Conservation (phyloP, 2,113 vertebrate genomes). For the Saccopteryx bilineata region DNA sequence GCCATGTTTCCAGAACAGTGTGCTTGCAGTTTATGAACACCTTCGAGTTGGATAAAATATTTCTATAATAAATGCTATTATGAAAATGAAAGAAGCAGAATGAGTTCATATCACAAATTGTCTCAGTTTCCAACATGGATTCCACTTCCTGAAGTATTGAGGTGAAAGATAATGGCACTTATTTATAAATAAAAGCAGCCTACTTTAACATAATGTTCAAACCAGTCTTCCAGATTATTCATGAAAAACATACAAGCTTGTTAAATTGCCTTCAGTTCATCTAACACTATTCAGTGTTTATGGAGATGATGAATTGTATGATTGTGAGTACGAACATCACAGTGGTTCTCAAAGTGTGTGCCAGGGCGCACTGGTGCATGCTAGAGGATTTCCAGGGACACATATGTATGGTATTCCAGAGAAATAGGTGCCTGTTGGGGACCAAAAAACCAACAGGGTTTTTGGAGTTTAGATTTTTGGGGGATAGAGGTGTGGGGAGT, state of each 20-base stretch:
- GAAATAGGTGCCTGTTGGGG: too few relatives aligned
- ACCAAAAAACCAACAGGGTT: too few relatives aligned
- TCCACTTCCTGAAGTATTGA: not conserved
- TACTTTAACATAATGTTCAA: conserved; percentile 10
- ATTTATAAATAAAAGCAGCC: not conserved
- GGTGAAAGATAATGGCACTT: not conserved
- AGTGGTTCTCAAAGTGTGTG: too few relatives aligned
- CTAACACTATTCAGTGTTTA: conserved; percentile 25
- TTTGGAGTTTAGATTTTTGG: too few relatives aligned
- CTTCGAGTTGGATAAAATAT: not conserved
- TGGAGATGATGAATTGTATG: not conserved
- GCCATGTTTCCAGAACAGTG: not conserved
- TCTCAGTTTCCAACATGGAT: conserved; percentile 29
- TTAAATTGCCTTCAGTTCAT: not conserved
- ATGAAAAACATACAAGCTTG: not conserved
- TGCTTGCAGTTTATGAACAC: not conserved
- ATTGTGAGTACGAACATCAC: not conserved
- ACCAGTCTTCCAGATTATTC: not conserved
- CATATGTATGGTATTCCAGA: too few relatives aligned
- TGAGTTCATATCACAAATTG: not conserved
- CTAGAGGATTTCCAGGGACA: too few relatives aligned
- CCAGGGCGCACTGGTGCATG: too few relatives aligned
- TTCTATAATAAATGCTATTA: conserved; percentile 41
- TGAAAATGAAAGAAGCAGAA: not conserved
- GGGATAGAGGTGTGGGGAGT: too few relatives aligned